Conservation (phyloP, 2,888 invertebrate genomes). For the Scaptomyza parva region DNA sequence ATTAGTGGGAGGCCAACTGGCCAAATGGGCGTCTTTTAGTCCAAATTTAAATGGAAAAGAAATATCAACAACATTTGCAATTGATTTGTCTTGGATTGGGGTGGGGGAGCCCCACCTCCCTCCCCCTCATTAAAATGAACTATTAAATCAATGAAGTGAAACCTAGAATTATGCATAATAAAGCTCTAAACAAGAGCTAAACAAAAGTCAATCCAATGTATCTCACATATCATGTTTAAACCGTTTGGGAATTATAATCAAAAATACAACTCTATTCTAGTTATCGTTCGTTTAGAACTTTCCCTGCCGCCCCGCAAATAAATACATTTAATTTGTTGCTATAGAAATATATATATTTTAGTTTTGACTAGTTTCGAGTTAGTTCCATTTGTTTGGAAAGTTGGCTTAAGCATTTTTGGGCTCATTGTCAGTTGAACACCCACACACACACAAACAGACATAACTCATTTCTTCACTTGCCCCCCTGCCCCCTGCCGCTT, state of each 20-base stretch:
- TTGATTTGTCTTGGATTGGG: conserved; percentile 34
- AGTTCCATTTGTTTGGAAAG: conserved; percentile 46
- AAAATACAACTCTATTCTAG: not conserved
- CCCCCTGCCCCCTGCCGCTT: not conserved
- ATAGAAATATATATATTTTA: conserved; percentile 23
- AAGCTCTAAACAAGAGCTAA: not conserved
- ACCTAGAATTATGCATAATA: conserved; percentile 3
- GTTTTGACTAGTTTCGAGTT: conserved; percentile 40
- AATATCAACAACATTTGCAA: conserved; percentile 38
- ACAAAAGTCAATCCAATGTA: not conserved
- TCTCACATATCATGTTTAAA: too few species aligned
- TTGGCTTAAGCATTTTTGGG: conserved; percentile 34
- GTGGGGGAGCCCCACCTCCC: not conserved
- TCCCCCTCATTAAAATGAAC: conserved; percentile 16
- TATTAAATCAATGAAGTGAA: conserved; percentile 41
- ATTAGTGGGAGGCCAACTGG: conserved; percentile 10
- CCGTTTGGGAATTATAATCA: conserved; percentile 15
- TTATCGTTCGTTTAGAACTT: conserved; percentile 14
- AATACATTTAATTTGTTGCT: conserved; percentile 15
- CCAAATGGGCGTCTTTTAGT: conserved; percentile 16
- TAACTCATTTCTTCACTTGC: conserved; percentile 32
- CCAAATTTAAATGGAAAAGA: conserved; percentile 19
- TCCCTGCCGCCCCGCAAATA: conserved; percentile 8
- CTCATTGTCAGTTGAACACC: conserved; percentile 49
- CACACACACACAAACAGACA: conserved; percentile 37